Evolutionary conservation across 2,797 vertebrate genomes (phyloP).

Genomic region (Setipinna tenuifilis): DNA sequence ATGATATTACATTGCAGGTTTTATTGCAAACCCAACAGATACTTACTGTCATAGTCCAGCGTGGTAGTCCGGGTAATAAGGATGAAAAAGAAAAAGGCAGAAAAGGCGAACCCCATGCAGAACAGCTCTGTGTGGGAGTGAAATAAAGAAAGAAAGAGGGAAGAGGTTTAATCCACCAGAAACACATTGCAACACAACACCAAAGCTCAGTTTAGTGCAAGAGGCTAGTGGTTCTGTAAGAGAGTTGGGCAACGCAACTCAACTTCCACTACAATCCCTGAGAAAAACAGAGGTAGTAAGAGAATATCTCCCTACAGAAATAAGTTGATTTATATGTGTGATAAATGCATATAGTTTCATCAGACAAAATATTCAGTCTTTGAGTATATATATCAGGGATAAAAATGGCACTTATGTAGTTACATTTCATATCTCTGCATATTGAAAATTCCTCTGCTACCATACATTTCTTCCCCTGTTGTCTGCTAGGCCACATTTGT

Average conservation of each 20-base stretch:
- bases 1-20: no score
- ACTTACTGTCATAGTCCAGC: conserved; percentile 86
- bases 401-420: no score
- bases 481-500: not conserved
- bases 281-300: not conserved
- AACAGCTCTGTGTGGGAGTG: conserved; percentile 79
- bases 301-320: not conserved
- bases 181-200: not conserved
- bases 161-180: conserved; percentile 6
- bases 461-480: not conserved
- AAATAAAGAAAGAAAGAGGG: not conserved
- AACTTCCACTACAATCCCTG: not conserved
- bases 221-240: not conserved
- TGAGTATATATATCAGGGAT: no score
- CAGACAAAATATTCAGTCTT: no score
- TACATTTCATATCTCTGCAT: not conserved
- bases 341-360: not conserved
- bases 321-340: not conserved
- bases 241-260: not conserved
- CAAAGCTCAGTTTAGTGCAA: not conserved
- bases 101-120: conserved; percentile 88
- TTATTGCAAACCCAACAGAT: no score
- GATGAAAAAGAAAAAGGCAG: conserved; percentile 85
- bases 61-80: conserved; percentile 78
- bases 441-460: not conserved